A percentile compares a stretch with the other conserved stretches of the same genome.
phyloP scores from a whole-genome alignment of 1,140 invertebrate genomes.

The Penaeus vannamei region DNA sequence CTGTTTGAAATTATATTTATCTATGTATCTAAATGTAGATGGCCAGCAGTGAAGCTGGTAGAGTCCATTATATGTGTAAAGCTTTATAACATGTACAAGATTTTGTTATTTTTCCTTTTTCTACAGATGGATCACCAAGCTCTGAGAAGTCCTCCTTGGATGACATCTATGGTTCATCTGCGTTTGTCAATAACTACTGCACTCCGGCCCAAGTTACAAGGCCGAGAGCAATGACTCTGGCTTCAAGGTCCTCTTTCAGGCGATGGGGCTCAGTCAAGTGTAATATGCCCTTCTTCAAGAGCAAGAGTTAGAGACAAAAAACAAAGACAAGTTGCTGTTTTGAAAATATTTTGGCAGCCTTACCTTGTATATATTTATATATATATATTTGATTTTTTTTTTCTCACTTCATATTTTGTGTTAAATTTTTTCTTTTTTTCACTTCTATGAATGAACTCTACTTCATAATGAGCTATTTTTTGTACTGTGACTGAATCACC shows the following conservation, averaged over 20 bases:
- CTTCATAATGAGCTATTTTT: too few relatives aligned
- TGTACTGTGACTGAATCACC: too few relatives aligned
- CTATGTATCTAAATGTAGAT: not conserved
- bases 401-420: too few relatives aligned
- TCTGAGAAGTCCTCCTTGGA: constrained; percentile 64
- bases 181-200: constrained; percentile 54
- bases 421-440: too few relatives aligned
- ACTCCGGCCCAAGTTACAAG: constrained; percentile 48
- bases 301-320: constrained; percentile 49
- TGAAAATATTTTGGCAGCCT: not conserved
- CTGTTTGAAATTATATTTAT: not conserved
- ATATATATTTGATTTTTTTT: constrained; percentile 1
- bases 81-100: not conserved
- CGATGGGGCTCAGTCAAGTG: constrained; percentile 63
- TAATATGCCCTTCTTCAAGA: constrained; percentile 66
- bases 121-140: constrained; percentile 58
- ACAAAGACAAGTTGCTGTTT: not conserved
- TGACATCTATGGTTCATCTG: constrained; percentile 60
- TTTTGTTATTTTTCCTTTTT: not conserved
- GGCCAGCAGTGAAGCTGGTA: not conserved
- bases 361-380: constrained; percentile 5
- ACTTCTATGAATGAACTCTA: too few relatives aligned
- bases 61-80: not conserved
- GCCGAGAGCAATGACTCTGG: constrained; percentile 58
- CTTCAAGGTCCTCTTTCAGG: constrained; percentile 61